Evolutionary conservation across 2,797 vertebrate species (phyloP), one percentile per base, ranked within the genome.

Genomic region (Brachyrhaphis roseni): DNA sequence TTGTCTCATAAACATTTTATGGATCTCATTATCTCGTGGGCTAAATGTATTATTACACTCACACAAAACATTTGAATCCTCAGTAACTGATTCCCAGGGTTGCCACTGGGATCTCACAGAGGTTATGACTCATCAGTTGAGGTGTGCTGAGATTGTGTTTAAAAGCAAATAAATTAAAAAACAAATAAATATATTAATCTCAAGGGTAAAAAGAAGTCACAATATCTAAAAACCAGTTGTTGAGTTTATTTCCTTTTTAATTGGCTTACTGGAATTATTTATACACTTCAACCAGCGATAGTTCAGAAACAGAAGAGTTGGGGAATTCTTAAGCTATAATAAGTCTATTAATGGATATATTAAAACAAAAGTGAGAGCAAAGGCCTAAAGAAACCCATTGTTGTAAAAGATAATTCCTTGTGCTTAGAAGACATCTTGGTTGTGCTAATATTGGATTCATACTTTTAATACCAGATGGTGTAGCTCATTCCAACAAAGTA

Each of bases 381-480:
- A 76, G 75, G 59, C 31, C 41, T 76, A 16, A 74, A 34, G 72
- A 12, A 71, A 23, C 23, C 51, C 51, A 26, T 53, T 53, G 49
- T 51, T 28, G n/a, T 28, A 75, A 36, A 31, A 12, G 13, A 77
- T 59, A 45, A 72, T 68, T 51, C 47, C 15, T 49, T 20, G 51
- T 34, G 51, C 28, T 55, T 20, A 57, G 47, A 5, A 41, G 62
- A 75, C 49, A 76, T 43, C 28, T 75, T 72, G 43, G 41, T 20
- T 15, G 5, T 71, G 73, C 49, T 78, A 71, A 39, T 73, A 68
- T 26, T 41, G 36, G 76, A 75, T 77, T 84, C 28, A 41, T 47
- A 45, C 8, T 55, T 76, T 78, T 28, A 53, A 23, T 49, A 62
- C 51, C 68, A 80, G 76, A 72, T 78, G 80, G 78, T 72, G 57